Evolutionary conservation across 1,140 invertebrate species (phyloP).

Genomic region (Brevipalpus yothersi): DNA sequence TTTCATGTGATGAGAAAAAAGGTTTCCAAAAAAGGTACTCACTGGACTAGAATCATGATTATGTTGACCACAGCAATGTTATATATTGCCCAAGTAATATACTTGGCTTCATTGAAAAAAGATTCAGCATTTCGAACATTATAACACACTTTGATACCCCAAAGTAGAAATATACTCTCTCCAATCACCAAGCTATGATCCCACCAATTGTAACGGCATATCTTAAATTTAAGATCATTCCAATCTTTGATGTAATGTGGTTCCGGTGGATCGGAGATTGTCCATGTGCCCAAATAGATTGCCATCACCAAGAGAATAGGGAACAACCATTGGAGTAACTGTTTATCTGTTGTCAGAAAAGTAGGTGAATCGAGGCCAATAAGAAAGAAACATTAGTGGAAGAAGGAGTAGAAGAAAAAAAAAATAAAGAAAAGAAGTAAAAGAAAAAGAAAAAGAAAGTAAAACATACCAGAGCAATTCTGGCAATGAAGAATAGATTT

Average conservation of each 20-base stretch:
- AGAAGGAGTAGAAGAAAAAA: too few relatives aligned
- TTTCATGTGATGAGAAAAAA: too few relatives aligned
- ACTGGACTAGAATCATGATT: constrained; percentile 70
- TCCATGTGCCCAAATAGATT: constrained; percentile 69
- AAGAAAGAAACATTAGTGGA: too few relatives aligned
- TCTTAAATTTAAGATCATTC: constrained; percentile 49
- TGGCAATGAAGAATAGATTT: too few relatives aligned
- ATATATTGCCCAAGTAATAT: constrained; percentile 77
- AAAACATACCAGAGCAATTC: too few relatives aligned
- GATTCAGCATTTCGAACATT: constrained; percentile 71
- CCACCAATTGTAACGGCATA: constrained; percentile 76
- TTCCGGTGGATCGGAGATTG: constrained; percentile 44
- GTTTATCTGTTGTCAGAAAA: constrained; percentile 33
- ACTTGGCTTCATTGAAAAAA: constrained; percentile 65
- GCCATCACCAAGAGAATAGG: constrained; percentile 63
- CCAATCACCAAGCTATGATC: constrained; percentile 64
- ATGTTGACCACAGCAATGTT: constrained; percentile 76
- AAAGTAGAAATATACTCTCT: constrained; percentile 61
- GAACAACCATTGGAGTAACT: constrained; percentile 66
- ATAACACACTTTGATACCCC: constrained; percentile 67
- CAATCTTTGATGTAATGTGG: constrained; percentile 48
- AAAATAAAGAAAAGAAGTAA: too few relatives aligned
- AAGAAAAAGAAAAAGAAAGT: too few relatives aligned
- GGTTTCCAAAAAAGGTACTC: constrained; percentile 24
- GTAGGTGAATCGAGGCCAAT: too few relatives aligned